Evolutionary conservation across 2,888 invertebrate genomes (phyloP).

Genomic region (Synergus gifuensis): DNA sequence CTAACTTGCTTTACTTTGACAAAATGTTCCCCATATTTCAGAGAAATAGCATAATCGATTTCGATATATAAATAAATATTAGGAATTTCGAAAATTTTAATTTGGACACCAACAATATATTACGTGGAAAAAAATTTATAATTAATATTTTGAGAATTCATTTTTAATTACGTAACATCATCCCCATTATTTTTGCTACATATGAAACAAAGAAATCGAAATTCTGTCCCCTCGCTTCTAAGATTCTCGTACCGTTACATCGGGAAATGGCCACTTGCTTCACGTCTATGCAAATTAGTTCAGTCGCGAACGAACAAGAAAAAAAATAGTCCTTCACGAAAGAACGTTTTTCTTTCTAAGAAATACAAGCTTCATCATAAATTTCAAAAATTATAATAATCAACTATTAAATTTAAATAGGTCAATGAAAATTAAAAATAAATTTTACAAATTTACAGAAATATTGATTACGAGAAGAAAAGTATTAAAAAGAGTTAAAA

Average conservation of each 20-base stretch:
- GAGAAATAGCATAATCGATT: background rate
- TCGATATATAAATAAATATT: background rate
- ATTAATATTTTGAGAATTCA: background rate
- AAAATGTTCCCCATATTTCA: background rate
- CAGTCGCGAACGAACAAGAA: background rate
- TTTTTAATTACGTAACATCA: background rate
- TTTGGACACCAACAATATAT: background rate
- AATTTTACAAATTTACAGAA: too few species aligned
- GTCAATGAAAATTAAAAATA: background rate
- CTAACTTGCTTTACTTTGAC: background rate
- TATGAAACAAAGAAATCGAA: background rate
- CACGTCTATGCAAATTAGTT: constrained; percentile 34
- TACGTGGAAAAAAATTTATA: too few species aligned
- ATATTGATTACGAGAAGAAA: too few species aligned
- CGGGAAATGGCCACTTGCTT: constrained; percentile 16
- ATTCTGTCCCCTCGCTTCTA: background rate
- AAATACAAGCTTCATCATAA: background rate
- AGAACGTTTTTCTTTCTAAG: background rate
- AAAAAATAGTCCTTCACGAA: background rate
- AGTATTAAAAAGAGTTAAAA: too few species aligned
- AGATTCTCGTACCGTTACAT: constrained; percentile 31
- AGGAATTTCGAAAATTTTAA: background rate
- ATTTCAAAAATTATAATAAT: background rate
- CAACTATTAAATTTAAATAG: background rate
- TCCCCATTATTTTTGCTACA: background rate